Evolutionary conservation across 2,113 vertebrate species (phyloP), one percentile per base, ranked within the genome.

Genomic region (Stegastes partitus): DNA sequence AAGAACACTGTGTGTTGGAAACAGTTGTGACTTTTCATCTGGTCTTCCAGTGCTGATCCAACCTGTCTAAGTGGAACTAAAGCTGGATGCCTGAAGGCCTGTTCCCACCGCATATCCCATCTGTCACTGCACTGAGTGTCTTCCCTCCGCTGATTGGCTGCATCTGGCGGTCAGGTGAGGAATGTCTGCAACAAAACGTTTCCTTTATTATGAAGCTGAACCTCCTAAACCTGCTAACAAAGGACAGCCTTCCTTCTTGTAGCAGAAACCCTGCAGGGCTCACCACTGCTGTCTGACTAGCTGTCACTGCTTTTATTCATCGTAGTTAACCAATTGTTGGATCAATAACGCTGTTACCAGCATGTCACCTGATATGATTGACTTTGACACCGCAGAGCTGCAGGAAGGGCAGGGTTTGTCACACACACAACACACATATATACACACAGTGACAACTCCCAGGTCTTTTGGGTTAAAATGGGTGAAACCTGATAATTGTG

Each of bases 91-190:
- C 75, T 74, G 9, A 23, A 77, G 77, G 74, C 3, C 56, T 34
- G 8, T 76, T 79, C 83, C 54, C 83, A 63, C 71, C 57, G 39
- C 51, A 47, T 47, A 49, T 54, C 67, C 81, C 87, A 89, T 84
- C 83, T 84, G 87, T 54, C 63, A 34, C 22, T 19, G 15, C 21
- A 2, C 16, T 7, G 11, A 45, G 28, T 37, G 26, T 54, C 39
- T 51, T 49, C 45, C 67, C 47, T 0, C 28, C 59, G 49, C 45
- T 55, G 58, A 74, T 16, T 44, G 25, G 42, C 42, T 50, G 37
- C 2, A 15, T 58, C 65, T 71, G 61, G 44, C 76, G 39, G 23
- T 19, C 63, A 84, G 78, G 53, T 83, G 73, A 78, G 75, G 54
- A 56, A 47, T 51, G 51, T 79, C 25, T 23, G 31, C 62, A 26